Conservation (phyloP, 2,888 invertebrate species). For the Gastrophysa polygoni region DNA sequence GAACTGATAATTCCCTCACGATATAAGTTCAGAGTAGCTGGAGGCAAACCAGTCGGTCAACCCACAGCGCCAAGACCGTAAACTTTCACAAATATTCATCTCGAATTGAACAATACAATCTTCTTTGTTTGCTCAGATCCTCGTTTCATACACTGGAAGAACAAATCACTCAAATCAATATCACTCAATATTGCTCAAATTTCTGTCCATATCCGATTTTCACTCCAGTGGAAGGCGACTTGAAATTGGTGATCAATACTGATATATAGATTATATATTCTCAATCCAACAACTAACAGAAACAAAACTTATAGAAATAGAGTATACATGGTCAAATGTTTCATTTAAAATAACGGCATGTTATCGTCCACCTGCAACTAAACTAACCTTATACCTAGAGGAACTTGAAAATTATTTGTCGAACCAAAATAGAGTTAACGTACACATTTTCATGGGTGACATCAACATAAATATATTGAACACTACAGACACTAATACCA, state of each 20-base stretch:
- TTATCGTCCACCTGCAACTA: constrained; percentile 4
- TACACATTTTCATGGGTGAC: neutral
- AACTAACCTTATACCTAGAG: neutral
- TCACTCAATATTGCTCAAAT: no score
- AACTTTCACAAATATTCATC: neutral
- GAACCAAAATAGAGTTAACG: neutral
- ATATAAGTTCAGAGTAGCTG: neutral
- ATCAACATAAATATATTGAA: constrained; percentile 2
- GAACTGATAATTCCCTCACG: neutral
- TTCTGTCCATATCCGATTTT: no score
- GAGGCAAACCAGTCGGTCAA: neutral
- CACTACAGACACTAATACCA: neutral
- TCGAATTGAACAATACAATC: neutral
- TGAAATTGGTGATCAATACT: no score
- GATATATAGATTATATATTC: neutral
- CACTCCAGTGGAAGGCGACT: no score
- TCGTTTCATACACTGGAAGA: neutral
- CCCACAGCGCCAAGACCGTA: neutral
- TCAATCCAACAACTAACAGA: neutral
- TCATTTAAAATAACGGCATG: constrained; percentile 5
- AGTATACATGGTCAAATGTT: neutral
- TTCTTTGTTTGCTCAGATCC: neutral
- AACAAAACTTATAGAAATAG: neutral
- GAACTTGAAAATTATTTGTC: constrained; percentile 1
- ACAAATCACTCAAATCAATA: no score